Conservation (phyloP, 2,888 invertebrate species). For the Ennomos fuscantarius region DNA sequence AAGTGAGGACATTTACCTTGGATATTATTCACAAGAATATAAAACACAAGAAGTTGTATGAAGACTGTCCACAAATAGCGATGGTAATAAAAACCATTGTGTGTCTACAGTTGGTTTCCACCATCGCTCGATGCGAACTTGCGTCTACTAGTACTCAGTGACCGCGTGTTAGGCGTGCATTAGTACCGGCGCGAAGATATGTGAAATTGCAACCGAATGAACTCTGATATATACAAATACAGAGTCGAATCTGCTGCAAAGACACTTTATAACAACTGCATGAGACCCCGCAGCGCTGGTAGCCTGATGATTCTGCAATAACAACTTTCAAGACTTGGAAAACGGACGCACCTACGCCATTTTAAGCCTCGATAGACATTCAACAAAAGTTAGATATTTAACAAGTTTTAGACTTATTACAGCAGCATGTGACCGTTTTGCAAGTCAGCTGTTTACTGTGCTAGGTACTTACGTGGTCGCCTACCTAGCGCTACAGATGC, state of each 20-base stretch:
- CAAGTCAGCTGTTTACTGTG: constrained; percentile 41
- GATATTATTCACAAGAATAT: constrained; percentile 38
- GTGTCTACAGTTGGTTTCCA: constrained; percentile 77
- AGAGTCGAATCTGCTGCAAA: constrained; percentile 71
- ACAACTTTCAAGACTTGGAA: constrained; percentile 45
- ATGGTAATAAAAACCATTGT: constrained; percentile 81
- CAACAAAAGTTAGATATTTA: not conserved
- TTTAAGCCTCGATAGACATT: not conserved
- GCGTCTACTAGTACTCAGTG: constrained; percentile 47
- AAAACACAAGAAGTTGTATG: constrained; percentile 50
- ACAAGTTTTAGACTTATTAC: not conserved
- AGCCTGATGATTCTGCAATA: constrained; percentile 55
- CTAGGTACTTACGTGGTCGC: constrained; percentile 46
- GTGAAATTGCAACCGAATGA: constrained; percentile 66
- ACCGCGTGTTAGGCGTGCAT: constrained; percentile 55
- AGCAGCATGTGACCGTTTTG: constrained; percentile 45
- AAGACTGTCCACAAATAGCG: constrained; percentile 77
- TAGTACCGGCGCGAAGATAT: constrained; percentile 48
- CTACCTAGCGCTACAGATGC: not conserved
- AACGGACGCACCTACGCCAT: constrained; percentile 36
- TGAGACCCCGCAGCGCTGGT: constrained; percentile 46
- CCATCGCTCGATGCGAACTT: constrained; percentile 78
- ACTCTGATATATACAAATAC: constrained; percentile 60
- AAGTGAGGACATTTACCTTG: constrained; percentile 39
- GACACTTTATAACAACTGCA: constrained; percentile 52